Conservation (phyloP, 2,888 invertebrate species). For the Plebejus argus region DNA sequence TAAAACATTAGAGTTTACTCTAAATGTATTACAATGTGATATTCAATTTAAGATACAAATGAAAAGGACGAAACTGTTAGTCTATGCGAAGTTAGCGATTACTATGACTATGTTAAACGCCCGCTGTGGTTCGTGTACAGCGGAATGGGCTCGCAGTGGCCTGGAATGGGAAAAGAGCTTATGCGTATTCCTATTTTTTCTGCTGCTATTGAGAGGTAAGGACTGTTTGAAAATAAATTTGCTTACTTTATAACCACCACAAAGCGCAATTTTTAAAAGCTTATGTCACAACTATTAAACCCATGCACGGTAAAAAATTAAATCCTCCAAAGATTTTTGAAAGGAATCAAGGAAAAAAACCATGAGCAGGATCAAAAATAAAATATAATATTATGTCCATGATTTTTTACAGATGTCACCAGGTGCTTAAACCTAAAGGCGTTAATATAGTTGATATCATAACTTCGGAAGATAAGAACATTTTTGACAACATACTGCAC, state of each 20-base stretch:
- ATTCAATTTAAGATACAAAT: slow-evolving; percentile 48
- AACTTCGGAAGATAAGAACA: slow-evolving; percentile 80
- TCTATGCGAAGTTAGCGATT: slow-evolving; percentile 51
- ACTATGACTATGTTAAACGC: slow-evolving; percentile 56
- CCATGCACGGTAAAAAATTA: no score
- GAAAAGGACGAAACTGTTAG: slow-evolving; percentile 51
- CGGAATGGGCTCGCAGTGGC: slow-evolving; percentile 88
- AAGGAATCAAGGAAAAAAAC: no score
- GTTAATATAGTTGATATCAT: slow-evolving; percentile 85
- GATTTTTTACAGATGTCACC: slow-evolving; percentile 65
- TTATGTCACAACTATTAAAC: no score
- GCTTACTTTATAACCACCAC: no score
- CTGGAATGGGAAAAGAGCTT: slow-evolving; percentile 83
- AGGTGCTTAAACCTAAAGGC: slow-evolving; percentile 81
- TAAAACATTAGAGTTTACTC: no score
- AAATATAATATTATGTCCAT: neutral
- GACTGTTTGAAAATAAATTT: no score
- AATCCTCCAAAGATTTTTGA: no score
- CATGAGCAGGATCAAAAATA: no score
- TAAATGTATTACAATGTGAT: no score
- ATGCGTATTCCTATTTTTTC: slow-evolving; percentile 83
- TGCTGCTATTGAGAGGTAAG: slow-evolving; percentile 70
- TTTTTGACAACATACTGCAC: slow-evolving; percentile 81
- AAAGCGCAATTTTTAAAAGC: no score
- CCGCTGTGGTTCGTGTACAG: slow-evolving; percentile 87